These are phyloP conservation scores for Drosophila tropicalis DNA, from an alignment of 1,140 invertebrate species.

Conservation along the genomic window DNA sequence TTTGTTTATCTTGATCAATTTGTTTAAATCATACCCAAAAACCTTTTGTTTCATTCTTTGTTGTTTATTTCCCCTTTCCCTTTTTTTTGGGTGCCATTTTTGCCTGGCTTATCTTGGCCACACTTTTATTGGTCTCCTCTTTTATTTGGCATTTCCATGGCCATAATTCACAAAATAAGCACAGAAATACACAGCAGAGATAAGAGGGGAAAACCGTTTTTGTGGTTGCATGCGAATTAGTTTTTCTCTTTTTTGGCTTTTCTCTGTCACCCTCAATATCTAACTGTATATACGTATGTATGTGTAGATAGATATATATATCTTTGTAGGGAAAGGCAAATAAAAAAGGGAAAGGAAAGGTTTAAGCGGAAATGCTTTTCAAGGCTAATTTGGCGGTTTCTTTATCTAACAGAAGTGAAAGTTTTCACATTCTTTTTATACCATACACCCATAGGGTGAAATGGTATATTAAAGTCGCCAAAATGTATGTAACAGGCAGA, in stretches of 20 bases:
- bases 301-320: not conserved
- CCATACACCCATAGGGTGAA: too few relatives aligned
- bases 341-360: not conserved
- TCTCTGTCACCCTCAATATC: not conserved
- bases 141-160: constrained; percentile 67
- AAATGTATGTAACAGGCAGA: too few relatives aligned
- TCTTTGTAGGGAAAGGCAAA: not conserved
- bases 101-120: constrained; percentile 63
- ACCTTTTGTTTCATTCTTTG: constrained; percentile 45
- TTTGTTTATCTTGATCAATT: constrained; percentile 51
- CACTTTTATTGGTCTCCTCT: constrained; percentile 70
- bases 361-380: not conserved
- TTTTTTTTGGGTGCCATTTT: constrained; percentile 53
- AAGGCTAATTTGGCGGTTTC: not conserved
- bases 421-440: not conserved
- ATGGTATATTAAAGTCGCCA: too few relatives aligned
- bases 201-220: constrained; percentile 57
- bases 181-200: constrained; percentile 27
- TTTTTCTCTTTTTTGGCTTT: constrained; percentile 17
- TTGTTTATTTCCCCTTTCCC: constrained; percentile 23
- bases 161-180: constrained; percentile 64
- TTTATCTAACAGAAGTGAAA: not conserved
- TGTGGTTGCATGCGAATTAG: constrained; percentile 72
- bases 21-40: constrained; percentile 52
- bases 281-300: not conserved